Evolutionary conservation across 2,113 vertebrate species (phyloP), one percentile per base, ranked within the genome.

Genomic region (Regulus satrapa): DNA sequence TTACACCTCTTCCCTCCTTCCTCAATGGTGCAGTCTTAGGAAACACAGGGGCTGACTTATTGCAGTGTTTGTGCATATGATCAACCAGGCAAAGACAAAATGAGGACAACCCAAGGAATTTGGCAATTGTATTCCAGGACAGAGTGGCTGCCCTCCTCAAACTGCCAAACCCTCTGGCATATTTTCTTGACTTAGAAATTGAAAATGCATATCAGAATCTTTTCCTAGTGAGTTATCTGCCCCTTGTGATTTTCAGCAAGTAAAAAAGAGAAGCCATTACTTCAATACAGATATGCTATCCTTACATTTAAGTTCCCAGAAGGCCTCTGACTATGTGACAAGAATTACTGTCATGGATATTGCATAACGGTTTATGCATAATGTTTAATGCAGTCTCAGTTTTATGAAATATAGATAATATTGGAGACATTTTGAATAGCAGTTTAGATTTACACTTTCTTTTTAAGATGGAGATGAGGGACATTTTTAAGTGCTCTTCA

Each of bases 191-290:
- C 32, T 82, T 62, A 51, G 46, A 82, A 89, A 88, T 25, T 72
- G 74, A 95, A 96, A 96, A 92, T 77, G 82, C 46, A 29, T 63
- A 83, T 94, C 66, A 73, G 67, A 91, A 75, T 78, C 31, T 84
- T 89, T 48, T 85, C 25, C 49, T 62, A 64, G 72, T 59, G 79
- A 84, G 72, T 93, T 89, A 38, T 72, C 68, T 84, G 88, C 56
- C 55, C 29, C 64, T 85, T 75, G 71, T 63, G 48, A 89, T 96
- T 97, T 88, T 85, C 79, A 64, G 71, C 29, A 58, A 87, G 51
- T 43, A 36, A 66, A 72, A 93, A 88, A 67, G n/a, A 45, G 49
- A 78, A 62, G 18, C 84, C 34, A 46, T 67, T 88, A 41, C 61
- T 72, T 95, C 77, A 71, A n/a, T 76, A 63, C 16, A 85, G 80